phyloP scores from a whole-genome alignment of 2,888 invertebrate genomes.

The Lysandra coridon region DNA sequence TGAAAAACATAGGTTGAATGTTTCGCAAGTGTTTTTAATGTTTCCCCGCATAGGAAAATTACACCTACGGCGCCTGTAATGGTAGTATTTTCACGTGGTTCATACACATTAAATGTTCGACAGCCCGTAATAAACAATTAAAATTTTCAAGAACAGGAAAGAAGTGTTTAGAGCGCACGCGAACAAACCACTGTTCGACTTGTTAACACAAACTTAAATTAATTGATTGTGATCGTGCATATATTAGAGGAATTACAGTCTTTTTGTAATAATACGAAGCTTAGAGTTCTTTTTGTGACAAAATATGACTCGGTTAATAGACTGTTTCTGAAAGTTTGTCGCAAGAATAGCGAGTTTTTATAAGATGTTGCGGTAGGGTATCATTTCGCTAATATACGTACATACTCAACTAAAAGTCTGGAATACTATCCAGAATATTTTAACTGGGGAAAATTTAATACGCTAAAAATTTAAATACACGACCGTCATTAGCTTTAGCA shows the following conservation, averaged over 20 bases:
- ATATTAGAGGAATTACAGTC: background rate
- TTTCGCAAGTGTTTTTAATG: constrained; percentile 19
- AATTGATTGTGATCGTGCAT: constrained; percentile 17
- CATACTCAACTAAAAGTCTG: no score
- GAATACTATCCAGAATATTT: no score
- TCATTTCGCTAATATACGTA: no score
- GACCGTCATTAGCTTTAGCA: no score
- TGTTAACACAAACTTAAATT: constrained; percentile 26
- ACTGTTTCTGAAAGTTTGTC: no score
- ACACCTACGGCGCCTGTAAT: background rate
- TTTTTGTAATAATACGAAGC: background rate
- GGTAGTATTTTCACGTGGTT: constrained; percentile 16
- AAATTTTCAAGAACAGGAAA: constrained; percentile 30
- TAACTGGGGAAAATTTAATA: no score
- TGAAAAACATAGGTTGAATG: constrained; percentile 14
- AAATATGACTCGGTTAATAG: background rate
- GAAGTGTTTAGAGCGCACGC: constrained; percentile 30
- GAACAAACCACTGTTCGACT: constrained; percentile 7
- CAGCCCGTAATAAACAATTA: constrained; percentile 28
- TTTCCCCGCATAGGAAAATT: constrained; percentile 12
- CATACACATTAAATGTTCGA: constrained; percentile 21
- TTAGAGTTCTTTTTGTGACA: background rate
- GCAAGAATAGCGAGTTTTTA: no score
- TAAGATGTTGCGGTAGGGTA: no score
- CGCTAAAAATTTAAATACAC: no score